Conservation (phyloP, 2,888 invertebrate genomes). For the Rugalucina vietnamica region DNA sequence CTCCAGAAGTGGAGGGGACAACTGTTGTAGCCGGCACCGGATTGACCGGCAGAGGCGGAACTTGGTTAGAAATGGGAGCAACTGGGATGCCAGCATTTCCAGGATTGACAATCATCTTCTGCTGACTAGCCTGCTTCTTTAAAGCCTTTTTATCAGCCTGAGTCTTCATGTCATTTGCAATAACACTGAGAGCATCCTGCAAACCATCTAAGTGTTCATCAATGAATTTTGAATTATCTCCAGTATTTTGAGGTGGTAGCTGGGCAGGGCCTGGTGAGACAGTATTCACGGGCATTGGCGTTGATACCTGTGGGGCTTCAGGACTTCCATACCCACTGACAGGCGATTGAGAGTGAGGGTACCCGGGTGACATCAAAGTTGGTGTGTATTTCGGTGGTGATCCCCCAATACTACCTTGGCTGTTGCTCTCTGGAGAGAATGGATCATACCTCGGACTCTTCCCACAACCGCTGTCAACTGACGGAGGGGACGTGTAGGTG, state of each 20-base stretch:
- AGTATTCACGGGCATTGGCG: background rate
- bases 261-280: background rate
- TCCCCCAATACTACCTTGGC: conserved; percentile 13
- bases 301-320: conserved; percentile 1
- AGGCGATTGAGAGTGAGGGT: conserved; percentile 45
- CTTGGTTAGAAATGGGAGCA: background rate
- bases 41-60: background rate
- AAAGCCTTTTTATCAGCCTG: background rate
- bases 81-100: background rate
- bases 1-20: background rate
- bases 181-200: conserved; percentile 57
- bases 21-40: background rate
- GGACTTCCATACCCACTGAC: conserved; percentile 43
- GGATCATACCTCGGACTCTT: conserved; percentile 54
- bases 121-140: background rate
- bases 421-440: conserved; percentile 5
- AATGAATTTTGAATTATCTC: background rate
- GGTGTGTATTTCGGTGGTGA: conserved; percentile 43
- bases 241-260: background rate
- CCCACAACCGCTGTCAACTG: conserved; percentile 63
- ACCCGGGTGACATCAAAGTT: conserved; percentile 32
- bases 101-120: background rate
- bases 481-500: conserved; percentile 66
- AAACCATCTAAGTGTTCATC: conserved; percentile 37
- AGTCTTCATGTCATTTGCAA: conserved; percentile 49